phyloP scores from a whole-genome alignment of 2,888 invertebrate genomes.

The Callimorpha dominula region DNA sequence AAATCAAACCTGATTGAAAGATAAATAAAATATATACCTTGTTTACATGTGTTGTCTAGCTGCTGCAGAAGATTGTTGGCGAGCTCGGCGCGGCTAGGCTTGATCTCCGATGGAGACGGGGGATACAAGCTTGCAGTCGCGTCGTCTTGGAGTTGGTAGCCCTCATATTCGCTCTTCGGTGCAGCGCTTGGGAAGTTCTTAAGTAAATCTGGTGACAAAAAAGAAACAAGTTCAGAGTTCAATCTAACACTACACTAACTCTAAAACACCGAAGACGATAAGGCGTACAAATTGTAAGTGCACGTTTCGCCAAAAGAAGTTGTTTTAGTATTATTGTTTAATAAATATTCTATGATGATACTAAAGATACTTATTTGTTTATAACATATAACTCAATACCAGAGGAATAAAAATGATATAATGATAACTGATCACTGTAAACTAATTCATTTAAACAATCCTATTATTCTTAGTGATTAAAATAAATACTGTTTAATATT shows the following conservation, averaged over 20 bases:
- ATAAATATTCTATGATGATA: neutral
- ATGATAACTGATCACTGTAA: neutral
- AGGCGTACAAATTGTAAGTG: neutral
- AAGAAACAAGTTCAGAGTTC: neutral
- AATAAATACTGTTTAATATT: neutral
- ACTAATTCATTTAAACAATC: neutral
- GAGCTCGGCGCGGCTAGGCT: conserved; percentile 85
- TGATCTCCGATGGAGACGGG: conserved; percentile 77
- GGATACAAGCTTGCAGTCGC: conserved; percentile 71
- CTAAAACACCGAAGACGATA: neutral
- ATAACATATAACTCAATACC: neutral
- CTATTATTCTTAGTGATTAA: neutral
- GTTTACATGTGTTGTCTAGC: conserved; percentile 90
- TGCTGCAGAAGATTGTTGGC: conserved; percentile 89
- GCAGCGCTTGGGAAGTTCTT: conserved; percentile 77
- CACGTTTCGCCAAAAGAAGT: neutral
- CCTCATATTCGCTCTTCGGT: conserved; percentile 71
- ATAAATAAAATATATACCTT: conserved; percentile 79
- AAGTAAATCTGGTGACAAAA: conserved; percentile 74
- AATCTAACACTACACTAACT: neutral
- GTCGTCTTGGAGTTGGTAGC: conserved; percentile 69
- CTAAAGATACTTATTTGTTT: neutral
- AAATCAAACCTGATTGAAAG: neutral
- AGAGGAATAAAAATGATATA: neutral
- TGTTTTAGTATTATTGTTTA: neutral